A percentile compares a stretch with the other conserved stretches of the same genome.
Conservation (phyloP, 2,888 invertebrate genomes). For the Calameuta pallipes region DNA sequence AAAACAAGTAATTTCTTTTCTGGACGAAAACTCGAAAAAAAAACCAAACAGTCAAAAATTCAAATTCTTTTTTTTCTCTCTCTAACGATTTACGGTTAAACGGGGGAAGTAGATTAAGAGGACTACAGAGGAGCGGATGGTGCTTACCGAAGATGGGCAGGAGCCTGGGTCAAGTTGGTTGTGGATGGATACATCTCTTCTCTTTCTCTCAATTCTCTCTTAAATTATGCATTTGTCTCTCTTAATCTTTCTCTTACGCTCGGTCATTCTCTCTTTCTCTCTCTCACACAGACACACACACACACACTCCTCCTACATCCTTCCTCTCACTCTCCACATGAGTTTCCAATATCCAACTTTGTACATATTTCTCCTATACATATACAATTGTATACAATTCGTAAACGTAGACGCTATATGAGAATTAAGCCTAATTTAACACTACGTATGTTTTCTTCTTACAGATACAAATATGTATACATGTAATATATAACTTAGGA, state of each 20-base stretch:
- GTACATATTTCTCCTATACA: slow-evolving; percentile 2
- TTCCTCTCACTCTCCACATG: slow-evolving; percentile 20
- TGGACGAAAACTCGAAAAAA: slow-evolving; percentile 1
- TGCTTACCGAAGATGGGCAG: slow-evolving; percentile 66
- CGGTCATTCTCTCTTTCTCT: slow-evolving; percentile 24
- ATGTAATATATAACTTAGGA: too few species aligned
- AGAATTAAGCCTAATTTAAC: too few species aligned
- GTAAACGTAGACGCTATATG: too few species aligned
- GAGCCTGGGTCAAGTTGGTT: slow-evolving; percentile 66
- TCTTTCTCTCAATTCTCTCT: slow-evolving; percentile 45
- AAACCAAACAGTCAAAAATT: not conserved
- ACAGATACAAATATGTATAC: too few species aligned
- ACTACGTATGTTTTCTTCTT: too few species aligned
- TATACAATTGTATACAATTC: too few species aligned
- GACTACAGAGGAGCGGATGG: slow-evolving; percentile 66
- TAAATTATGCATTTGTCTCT: slow-evolving; percentile 40
- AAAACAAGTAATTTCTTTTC: slow-evolving; percentile 7
- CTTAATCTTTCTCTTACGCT: not conserved
- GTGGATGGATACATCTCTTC: slow-evolving; percentile 55
- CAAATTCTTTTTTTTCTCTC: slow-evolving; percentile 15
- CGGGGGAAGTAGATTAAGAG: slow-evolving; percentile 65
- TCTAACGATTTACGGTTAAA: slow-evolving; percentile 47
- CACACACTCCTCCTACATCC: slow-evolving; percentile 26
- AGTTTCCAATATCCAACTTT: slow-evolving; percentile 17
- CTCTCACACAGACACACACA: slow-evolving; percentile 23